Evolutionary conservation across 2,888 invertebrate species (phyloP), one percentile per base, ranked within the genome.

Genomic region (Acanthoscelides obtectus): DNA sequence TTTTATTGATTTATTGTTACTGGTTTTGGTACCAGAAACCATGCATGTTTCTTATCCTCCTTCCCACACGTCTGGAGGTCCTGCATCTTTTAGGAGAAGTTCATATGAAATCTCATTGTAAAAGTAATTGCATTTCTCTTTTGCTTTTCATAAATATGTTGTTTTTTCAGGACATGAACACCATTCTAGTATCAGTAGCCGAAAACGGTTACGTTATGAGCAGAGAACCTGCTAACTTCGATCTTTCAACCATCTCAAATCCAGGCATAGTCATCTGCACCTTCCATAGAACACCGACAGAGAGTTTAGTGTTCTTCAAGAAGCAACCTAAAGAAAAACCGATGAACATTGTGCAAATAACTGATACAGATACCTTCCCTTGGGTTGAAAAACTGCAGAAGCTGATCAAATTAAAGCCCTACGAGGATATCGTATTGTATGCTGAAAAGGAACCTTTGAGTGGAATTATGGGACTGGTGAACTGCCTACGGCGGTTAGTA

Each of bases 391-490:
- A 86, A 78, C 71, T 86, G 6, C 83, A 87, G 78, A 78, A 80
- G 22, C 79, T 78, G 0, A 22, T 83, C 0, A 82, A 83, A 74
- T 75, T 75, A 17, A 75, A 80, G 71, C 89, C 89, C 79, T 84
- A 93, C 0, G 66, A 73, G 20, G 74, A 77, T 22, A 86, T 93
- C 0, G 82, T 97, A 0, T 89, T 93, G 20, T 80, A 77, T 69
- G 87, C 90, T 0, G 89, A 92, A 82, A 89, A 90, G 75, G 90
- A 92, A 71, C 87, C 88, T 1, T 86, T 90, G 6, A 94, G 89
- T 81, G 99, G 99, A 19, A 87, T 97, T 0, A 83, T 93, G 79
- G 99, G 98, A 21, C 84, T 93, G 72, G 87, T 91, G 0, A 92
- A 92, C 77, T 93, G 93, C 82, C 81, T 93, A 4, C 84, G 89